These are phyloP conservation scores for Drosophila meridiana DNA, from an alignment of 2,888 invertebrate genomes.

Conservation along the genomic window DNA sequence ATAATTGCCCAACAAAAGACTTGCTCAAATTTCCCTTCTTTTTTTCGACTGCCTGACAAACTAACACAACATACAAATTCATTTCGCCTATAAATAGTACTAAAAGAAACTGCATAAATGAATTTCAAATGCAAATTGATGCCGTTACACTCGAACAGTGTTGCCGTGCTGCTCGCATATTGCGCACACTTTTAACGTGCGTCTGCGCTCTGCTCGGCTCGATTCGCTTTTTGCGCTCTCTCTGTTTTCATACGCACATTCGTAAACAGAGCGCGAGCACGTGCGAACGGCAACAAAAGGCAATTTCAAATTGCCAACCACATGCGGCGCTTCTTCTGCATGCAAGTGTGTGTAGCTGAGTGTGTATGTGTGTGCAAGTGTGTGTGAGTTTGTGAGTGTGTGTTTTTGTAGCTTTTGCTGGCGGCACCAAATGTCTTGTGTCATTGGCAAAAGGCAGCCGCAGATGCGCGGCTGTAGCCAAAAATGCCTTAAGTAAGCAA, in stretches of 20 bases:
- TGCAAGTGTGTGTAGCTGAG: neutral
- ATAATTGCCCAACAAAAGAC: neutral
- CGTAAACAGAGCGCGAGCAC: constrained; percentile 71
- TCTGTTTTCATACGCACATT: constrained; percentile 73
- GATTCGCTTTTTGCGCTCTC: constrained; percentile 46
- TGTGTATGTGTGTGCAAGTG: constrained; percentile 6
- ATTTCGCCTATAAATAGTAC: neutral
- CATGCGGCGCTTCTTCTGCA: constrained; percentile 16
- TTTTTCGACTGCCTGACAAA: neutral
- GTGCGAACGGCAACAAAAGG: constrained; percentile 31
- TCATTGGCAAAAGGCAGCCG: constrained; percentile 58
- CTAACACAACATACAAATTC: neutral
- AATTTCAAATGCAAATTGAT: constrained; percentile 3
- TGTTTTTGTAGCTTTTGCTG: constrained; percentile 33
- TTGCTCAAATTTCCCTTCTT: neutral
- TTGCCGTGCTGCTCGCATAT: constrained; percentile 59
- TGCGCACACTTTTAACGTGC: constrained; percentile 29
- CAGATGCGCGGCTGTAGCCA: constrained; percentile 42
- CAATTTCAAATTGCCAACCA: constrained; percentile 24
- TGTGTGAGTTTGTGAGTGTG: constrained; percentile 3
- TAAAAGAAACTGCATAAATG: neutral
- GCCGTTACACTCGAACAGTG: constrained; percentile 44
- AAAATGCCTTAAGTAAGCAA: constrained; percentile 74
- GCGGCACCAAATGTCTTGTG: constrained; percentile 64
- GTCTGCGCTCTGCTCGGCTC: constrained; percentile 61